phyloP scores from a whole-genome alignment of 2,113 vertebrate species.

The Agapornis roseicollis region DNA sequence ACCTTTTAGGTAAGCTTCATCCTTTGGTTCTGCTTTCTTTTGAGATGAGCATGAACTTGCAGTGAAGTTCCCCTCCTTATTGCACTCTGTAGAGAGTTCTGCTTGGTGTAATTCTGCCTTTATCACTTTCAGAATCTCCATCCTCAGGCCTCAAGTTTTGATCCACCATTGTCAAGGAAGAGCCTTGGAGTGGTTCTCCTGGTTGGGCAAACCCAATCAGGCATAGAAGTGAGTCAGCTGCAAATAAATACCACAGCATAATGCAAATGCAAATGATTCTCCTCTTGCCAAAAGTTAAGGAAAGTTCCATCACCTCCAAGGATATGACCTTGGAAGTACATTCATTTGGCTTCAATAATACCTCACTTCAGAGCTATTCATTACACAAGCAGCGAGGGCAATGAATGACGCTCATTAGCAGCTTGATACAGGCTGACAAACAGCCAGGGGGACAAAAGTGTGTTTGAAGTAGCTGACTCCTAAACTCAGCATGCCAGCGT shows the following conservation, averaged over 20 bases:
- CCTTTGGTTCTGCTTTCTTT: neutral
- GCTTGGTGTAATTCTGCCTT: neutral
- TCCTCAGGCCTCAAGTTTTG: neutral
- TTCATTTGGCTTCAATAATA: neutral
- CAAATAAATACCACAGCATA: neutral
- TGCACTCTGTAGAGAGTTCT: neutral
- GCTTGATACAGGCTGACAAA: neutral
- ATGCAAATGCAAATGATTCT: neutral
- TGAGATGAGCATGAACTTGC: neutral
- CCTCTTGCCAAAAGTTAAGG: neutral
- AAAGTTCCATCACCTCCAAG: neutral
- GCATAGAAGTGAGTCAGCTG: neutral
- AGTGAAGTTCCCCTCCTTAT: neutral
- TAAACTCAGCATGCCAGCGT: neutral
- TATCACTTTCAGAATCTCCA: neutral
- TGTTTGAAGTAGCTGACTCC: neutral
- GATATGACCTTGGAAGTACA: neutral
- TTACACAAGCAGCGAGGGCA: neutral
- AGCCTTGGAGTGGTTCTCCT: neutral
- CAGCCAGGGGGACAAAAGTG: neutral
- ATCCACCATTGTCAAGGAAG: neutral
- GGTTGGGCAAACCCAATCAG: neutral
- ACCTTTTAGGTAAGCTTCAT: neutral
- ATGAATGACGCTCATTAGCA: conserved; percentile 2
- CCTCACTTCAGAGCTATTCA: neutral